Conservation (phyloP, 2,888 invertebrate genomes). For the Scrobipalpa costella region DNA sequence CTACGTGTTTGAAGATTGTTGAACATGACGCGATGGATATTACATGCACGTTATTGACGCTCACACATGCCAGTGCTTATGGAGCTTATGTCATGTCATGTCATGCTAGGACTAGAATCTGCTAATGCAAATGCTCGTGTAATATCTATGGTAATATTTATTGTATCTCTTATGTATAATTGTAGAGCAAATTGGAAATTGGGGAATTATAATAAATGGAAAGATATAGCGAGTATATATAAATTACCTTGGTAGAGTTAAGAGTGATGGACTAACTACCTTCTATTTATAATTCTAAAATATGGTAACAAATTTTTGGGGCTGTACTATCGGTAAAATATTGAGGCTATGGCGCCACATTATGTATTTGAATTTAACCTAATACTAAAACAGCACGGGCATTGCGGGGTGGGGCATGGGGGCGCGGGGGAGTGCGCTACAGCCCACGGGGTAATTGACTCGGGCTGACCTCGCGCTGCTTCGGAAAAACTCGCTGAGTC, state of each 20-base stretch:
- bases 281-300: neutral
- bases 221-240: neutral
- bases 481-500: slow-evolving; percentile 67
- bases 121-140: neutral
- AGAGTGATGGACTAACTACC: neutral
- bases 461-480: slow-evolving; percentile 79
- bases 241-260: no score
- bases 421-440: slow-evolving; percentile 44
- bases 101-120: neutral
- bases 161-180: neutral
- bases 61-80: neutral
- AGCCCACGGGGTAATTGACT: slow-evolving; percentile 84
- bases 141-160: neutral
- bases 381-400: slow-evolving; percentile 2
- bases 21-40: slow-evolving; percentile 25
- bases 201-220: neutral
- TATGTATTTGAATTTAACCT: neutral
- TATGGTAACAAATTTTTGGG: neutral
- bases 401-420: neutral
- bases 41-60: neutral
- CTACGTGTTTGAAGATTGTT: slow-evolving; percentile 28
- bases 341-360: neutral
- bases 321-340: neutral
- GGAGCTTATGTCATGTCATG: slow-evolving; percentile 5
- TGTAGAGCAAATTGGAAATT: neutral